Conservation (phyloP, 1,140 invertebrate genomes). For the Drosophila pallidifrons region DNA sequence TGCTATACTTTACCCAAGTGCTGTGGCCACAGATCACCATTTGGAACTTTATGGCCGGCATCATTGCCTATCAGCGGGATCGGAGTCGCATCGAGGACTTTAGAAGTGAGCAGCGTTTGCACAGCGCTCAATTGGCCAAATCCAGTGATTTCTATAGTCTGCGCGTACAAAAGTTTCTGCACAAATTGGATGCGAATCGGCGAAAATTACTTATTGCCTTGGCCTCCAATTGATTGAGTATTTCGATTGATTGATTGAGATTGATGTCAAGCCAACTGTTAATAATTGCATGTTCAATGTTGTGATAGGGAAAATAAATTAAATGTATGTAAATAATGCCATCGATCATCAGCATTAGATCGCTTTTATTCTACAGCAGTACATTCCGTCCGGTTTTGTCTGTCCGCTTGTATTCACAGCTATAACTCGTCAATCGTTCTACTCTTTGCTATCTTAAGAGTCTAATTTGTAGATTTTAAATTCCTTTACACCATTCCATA, state of each 20-base stretch:
- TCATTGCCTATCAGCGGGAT: constrained; percentile 93
- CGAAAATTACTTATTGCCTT: constrained; percentile 58
- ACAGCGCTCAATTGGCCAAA: constrained; percentile 54
- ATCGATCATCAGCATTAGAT: too few species aligned
- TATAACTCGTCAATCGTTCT: too few species aligned
- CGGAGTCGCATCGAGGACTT: constrained; percentile 50
- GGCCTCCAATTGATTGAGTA: constrained; percentile 40
- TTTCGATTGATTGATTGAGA: constrained; percentile 2
- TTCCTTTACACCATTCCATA: too few species aligned
- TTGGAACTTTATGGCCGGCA: constrained; percentile 94
- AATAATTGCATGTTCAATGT: constrained; percentile 11
- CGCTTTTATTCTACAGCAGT: too few species aligned
- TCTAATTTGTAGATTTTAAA: too few species aligned
- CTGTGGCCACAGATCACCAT: constrained; percentile 97
- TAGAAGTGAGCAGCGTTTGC: constrained; percentile 42
- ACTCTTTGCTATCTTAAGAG: too few species aligned
- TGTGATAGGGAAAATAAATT: constrained; percentile 42
- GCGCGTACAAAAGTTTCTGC: constrained; percentile 66
- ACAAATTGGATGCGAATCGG: constrained; percentile 59
- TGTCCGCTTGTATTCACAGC: not conserved
- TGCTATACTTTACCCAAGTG: constrained; percentile 92
- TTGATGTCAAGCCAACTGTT: too few species aligned
- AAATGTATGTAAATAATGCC: constrained; percentile 19
- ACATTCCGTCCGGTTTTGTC: too few species aligned
- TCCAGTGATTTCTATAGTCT: constrained; percentile 61